Evolutionary conservation across 2,888 invertebrate genomes (phyloP), one percentile per base, ranked within the genome.

Genomic region (Drosophila dives): DNA sequence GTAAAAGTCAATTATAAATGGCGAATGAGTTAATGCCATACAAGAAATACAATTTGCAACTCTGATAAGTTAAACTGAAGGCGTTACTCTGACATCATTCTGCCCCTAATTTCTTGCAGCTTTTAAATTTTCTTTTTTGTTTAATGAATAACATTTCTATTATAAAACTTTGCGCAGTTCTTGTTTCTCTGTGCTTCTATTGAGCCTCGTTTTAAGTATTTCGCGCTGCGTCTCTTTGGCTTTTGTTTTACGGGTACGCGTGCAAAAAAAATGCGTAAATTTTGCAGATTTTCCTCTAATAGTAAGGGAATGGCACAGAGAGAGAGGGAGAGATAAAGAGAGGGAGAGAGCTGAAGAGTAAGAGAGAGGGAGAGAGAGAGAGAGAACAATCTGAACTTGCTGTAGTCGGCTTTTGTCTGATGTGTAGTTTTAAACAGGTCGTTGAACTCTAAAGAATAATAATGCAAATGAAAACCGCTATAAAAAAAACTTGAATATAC

Each of bases 201-300:
- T 49, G 12, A 60, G 40, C 60, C 36, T 36, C 29, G 33, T 59
- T 58, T 33, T 54, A 29, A 32, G 11, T 33, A 32, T 56, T 70
- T 17, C 53, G 20, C 20, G 49, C 65, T 78, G 76, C 55, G 59
- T 70, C 70, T 69, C 45, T 55, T 32, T 51, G 32, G 50, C 59
- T 75, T 70, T 68, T 75, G 77, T 82, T 64, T 75, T 61, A 29
- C 68, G 59, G 48, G 26, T n/a, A 34, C 45, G 54, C 64, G 63
- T 69, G 82, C 68, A 63, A 71, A 68, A 75, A 70, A 69, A 64
- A 69, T 83, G 84, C 86, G 87, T 81, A 72, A 75, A 61, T 80
- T 80, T 63, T 56, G 32, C 17, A 54, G 60, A 49, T 64, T 78
- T 81, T 60, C 54, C 66, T 64, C 60, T 29, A 23, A 58, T n/a